These are phyloP conservation scores for Druceiella hillmani DNA, from an alignment of 2,888 invertebrate species.

Conservation along the genomic window DNA sequence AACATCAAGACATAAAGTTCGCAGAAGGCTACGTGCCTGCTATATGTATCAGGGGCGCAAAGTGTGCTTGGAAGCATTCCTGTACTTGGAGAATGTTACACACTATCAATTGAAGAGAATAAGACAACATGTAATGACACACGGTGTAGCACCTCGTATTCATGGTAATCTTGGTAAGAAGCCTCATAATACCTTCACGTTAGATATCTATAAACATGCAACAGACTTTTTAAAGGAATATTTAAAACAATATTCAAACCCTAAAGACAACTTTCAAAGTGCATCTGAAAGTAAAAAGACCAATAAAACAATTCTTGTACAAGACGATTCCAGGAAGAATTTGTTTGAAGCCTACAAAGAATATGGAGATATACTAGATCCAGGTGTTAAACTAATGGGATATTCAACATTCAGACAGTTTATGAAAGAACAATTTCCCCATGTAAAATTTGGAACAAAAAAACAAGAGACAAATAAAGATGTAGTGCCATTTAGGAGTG, in stretches of 20 bases:
- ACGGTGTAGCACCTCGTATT: slow-evolving; percentile 71
- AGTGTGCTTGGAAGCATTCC: slow-evolving; percentile 72
- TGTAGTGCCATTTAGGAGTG: slow-evolving; percentile 48
- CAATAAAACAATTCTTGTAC: slow-evolving; percentile 47
- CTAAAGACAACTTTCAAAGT: slow-evolving; percentile 46
- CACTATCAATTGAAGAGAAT: slow-evolving; percentile 74
- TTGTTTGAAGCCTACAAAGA: slow-evolving; percentile 70
- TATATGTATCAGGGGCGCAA: slow-evolving; percentile 74
- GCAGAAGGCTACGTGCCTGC: slow-evolving; percentile 65
- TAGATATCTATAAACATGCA: slow-evolving; percentile 73
- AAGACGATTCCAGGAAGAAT: slow-evolving; percentile 58
- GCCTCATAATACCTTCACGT: slow-evolving; percentile 73
- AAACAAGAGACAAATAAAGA: slow-evolving; percentile 47
- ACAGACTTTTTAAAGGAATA: slow-evolving; percentile 71
- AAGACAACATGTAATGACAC: slow-evolving; percentile 71
- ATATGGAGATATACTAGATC: slow-evolving; percentile 64
- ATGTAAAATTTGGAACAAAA: slow-evolving; percentile 67
- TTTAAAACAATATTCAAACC: slow-evolving; percentile 59
- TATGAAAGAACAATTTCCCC: slow-evolving; percentile 77
- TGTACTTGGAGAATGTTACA: slow-evolving; percentile 74
- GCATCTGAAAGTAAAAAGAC: slow-evolving; percentile 45
- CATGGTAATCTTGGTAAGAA: slow-evolving; percentile 78
- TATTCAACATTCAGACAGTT: slow-evolving; percentile 76
- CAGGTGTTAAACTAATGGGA: slow-evolving; percentile 70
- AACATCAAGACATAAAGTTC: slow-evolving; percentile 65